phyloP scores from a whole-genome alignment of 2,113 vertebrate species.

The Stegastes partitus region DNA sequence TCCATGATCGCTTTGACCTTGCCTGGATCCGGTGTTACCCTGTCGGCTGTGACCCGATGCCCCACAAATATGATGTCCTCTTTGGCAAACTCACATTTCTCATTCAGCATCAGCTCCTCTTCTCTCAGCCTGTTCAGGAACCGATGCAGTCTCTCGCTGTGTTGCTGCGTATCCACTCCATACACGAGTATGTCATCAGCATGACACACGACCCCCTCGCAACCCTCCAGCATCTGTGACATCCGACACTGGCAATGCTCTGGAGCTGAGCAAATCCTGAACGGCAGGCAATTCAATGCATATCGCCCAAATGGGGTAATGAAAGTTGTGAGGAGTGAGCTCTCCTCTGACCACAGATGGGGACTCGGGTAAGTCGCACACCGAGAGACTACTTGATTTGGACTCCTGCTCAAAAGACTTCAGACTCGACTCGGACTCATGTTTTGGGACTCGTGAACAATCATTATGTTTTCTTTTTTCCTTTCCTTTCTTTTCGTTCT shows the following conservation, averaged over 20 bases:
- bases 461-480: too few relatives aligned
- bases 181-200: not conserved
- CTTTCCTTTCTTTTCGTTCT: too few relatives aligned
- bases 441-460: too few relatives aligned
- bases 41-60: constrained; percentile 19
- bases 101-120: constrained; percentile 21
- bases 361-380: too few relatives aligned
- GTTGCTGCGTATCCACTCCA: constrained; percentile 1
- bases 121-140: not conserved
- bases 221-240: constrained; percentile 11
- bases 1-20: constrained; percentile 24
- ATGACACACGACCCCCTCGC: not conserved
- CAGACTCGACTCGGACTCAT: too few relatives aligned
- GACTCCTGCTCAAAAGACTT: too few relatives aligned
- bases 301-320: constrained; percentile 16
- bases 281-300: constrained; percentile 3
- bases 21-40: constrained; percentile 24
- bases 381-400: too few relatives aligned
- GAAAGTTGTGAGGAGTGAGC: not conserved
- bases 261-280: constrained; percentile 10
- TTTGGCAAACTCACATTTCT: constrained; percentile 39
- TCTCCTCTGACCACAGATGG: too few relatives aligned
- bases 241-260: constrained; percentile 13
- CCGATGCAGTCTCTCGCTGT: not conserved
- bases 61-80: constrained; percentile 9